Evolutionary conservation across 2,797 vertebrate species (phyloP).

Genomic region (Etheostoma nigrum): DNA sequence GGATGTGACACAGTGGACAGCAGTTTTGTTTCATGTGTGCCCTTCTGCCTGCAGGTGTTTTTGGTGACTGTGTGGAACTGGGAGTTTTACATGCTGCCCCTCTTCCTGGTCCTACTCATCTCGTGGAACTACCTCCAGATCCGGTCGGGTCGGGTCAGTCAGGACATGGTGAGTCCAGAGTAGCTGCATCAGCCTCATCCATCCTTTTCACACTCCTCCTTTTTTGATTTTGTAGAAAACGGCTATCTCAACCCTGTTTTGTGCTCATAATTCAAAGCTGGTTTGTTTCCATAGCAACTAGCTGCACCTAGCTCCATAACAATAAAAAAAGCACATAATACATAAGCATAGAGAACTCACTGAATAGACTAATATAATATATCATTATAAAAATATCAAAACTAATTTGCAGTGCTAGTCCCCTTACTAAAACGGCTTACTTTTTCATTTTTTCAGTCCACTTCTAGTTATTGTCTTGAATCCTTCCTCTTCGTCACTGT

Average conservation of each 20-base stretch:
- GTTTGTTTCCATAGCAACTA: conserved; percentile 67
- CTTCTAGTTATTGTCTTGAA: conserved; percentile 40
- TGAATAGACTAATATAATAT: conserved; percentile 59
- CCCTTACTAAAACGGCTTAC: conserved; percentile 24
- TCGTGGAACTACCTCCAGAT: conserved; percentile 90
- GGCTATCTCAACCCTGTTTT: conserved; percentile 12
- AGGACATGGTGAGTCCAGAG: conserved; percentile 88
- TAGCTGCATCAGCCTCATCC: neutral
- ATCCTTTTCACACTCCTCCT: conserved; percentile 1
- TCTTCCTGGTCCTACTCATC: conserved; percentile 91
- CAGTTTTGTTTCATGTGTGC: conserved; percentile 27
- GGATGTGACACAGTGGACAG: conserved; percentile 37
- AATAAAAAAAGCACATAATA: conserved; percentile 62
- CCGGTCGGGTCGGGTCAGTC: conserved; percentile 82
- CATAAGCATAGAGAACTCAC: conserved; percentile 55
- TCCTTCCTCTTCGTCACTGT: conserved; percentile 26
- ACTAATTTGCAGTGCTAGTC: conserved; percentile 56
- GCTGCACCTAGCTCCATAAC: conserved; percentile 40
- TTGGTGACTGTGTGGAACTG: conserved; percentile 92
- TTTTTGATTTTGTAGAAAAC: conserved; percentile 25
- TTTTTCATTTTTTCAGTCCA: conserved; percentile 6
- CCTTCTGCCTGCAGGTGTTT: conserved; percentile 87
- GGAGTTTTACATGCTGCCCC: conserved; percentile 95
- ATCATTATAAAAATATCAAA: conserved; percentile 45
- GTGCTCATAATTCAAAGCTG: conserved; percentile 46